These are phyloP conservation scores for Sarcophaga caerulescens DNA, from an alignment of 2,888 invertebrate species.

Conservation along the genomic window DNA sequence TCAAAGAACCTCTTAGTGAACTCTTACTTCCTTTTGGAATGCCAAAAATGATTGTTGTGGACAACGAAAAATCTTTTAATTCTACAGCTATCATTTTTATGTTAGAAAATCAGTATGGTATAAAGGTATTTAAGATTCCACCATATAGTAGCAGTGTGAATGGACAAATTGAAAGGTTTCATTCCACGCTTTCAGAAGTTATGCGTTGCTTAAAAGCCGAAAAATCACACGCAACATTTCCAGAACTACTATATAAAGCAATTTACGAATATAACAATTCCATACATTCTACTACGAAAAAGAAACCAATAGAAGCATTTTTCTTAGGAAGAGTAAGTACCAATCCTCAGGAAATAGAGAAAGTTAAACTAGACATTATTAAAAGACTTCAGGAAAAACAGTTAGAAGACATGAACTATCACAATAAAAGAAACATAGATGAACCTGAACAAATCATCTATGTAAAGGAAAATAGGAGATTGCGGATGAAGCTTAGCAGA, in stretches of 20 bases:
- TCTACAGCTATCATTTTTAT: conserved; percentile 15
- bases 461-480: conserved; percentile 42
- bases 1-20: conserved; percentile 27
- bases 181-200: conserved; percentile 6
- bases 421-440: conserved; percentile 25
- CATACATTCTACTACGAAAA: not conserved
- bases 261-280: conserved; percentile 1
- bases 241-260: conserved; percentile 8
- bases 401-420: conserved; percentile 32
- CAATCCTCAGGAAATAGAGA: not conserved
- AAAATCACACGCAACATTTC: not conserved
- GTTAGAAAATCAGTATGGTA: conserved; percentile 24
- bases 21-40: conserved; percentile 19
- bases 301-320: too few species aligned
- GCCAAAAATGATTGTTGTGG: conserved; percentile 2
- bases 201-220: conserved; percentile 13
- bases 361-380: too few species aligned
- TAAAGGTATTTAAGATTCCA: conserved; percentile 26
- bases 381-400: conserved; percentile 23
- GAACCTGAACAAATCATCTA: conserved; percentile 29
- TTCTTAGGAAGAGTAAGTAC: too few species aligned
- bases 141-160: conserved; percentile 21
- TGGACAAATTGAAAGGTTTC: not conserved
- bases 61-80: conserved; percentile 25
- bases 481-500: conserved; percentile 42